Conservation (phyloP, 1,140 invertebrate genomes). For the Heliconius nattereri region DNA sequence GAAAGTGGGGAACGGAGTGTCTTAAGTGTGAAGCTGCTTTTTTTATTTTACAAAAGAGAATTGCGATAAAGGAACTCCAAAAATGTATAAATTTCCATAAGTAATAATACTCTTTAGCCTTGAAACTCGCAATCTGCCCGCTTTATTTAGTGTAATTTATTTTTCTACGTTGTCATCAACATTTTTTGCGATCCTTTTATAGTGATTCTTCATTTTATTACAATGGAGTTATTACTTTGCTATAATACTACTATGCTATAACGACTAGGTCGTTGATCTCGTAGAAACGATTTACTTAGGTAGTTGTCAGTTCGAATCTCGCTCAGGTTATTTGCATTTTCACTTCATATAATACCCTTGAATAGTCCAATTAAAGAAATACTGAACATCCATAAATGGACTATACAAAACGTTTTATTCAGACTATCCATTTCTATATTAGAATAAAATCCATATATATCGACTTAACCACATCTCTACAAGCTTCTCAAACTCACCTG, state of each 20-base stretch:
- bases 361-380: no score
- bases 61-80: neutral
- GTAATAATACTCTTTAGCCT: constrained; percentile 4
- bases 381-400: no score
- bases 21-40: neutral
- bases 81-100: neutral
- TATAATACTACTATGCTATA: no score
- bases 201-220: constrained; percentile 14
- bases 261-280: neutral
- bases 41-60: no score
- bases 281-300: neutral
- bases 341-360: no score
- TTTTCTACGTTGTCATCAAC: constrained; percentile 14
- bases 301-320: neutral
- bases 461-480: neutral
- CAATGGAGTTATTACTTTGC: neutral
- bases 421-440: neutral
- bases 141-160: constrained; percentile 9
- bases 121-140: constrained; percentile 15
- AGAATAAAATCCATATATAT: neutral
- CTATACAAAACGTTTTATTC: no score
- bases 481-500: neutral
- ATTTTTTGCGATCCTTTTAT: constrained; percentile 8
- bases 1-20: no score
- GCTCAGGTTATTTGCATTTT: neutral